phyloP scores from a whole-genome alignment of 2,888 invertebrate species.

The Nudaria mundana region DNA sequence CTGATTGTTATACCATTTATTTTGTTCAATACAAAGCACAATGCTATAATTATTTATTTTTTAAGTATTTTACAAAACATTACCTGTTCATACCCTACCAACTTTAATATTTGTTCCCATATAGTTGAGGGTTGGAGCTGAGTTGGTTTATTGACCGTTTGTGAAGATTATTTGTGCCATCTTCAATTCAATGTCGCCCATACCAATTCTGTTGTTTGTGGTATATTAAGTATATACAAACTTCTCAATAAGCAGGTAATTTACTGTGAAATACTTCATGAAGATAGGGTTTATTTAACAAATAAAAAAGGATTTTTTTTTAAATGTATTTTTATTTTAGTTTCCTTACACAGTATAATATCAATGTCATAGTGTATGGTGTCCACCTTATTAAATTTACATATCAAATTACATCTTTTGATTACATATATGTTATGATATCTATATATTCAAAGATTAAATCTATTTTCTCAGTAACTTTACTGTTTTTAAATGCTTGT shows the following conservation, averaged over 20 bases:
- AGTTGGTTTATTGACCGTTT: constrained; percentile 24
- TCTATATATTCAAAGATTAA: no score
- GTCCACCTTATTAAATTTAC: no score
- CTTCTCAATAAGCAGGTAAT: constrained; percentile 22
- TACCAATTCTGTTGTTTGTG: constrained; percentile 17
- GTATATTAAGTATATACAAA: no score
- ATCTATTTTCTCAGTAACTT: no score
- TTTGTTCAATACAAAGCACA: constrained; percentile 41
- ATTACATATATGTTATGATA: no score
- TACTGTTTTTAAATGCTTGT: no score
- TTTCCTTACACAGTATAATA: constrained; percentile 2
- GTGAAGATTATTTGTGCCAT: constrained; percentile 48
- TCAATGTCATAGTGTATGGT: no score
- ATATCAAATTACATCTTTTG: no score
- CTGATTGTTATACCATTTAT: constrained; percentile 25
- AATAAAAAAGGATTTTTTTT: constrained; percentile 48
- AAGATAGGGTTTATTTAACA: constrained; percentile 31
- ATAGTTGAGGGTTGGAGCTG: constrained; percentile 43
- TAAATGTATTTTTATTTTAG: constrained; percentile 30
- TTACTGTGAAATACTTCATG: constrained; percentile 31
- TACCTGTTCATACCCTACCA: constrained; percentile 37
- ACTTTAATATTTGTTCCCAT: constrained; percentile 72
- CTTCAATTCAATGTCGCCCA: constrained; percentile 32
- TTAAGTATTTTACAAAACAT: constrained; percentile 41
- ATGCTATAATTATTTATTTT: constrained; percentile 39